These are phyloP conservation scores for Anoplophora glabripennis DNA, from an alignment of 1,140 invertebrate species.

Conservation along the genomic window DNA sequence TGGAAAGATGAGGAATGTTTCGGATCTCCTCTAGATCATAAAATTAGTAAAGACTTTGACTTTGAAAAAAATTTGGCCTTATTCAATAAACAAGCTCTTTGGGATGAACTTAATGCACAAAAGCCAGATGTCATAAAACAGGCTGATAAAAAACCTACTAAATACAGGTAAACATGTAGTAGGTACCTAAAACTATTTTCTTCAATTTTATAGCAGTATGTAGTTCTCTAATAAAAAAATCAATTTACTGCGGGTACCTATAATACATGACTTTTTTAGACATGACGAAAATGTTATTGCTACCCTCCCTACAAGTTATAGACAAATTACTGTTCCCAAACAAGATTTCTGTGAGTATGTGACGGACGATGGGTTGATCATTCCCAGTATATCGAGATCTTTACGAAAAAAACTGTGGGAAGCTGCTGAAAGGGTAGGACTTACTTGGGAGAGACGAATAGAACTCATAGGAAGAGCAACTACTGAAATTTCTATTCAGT, in stretches of 20 bases:
- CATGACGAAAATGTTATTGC: conserved; percentile 84
- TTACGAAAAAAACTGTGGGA: conserved; percentile 65
- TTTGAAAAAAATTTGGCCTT: conserved; percentile 91
- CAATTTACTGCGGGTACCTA: neutral
- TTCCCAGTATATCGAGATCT: conserved; percentile 69
- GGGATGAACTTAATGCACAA: conserved; percentile 70
- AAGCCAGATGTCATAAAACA: conserved; percentile 64
- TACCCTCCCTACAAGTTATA: conserved; percentile 60
- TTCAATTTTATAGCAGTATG: neutral
- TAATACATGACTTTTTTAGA: conserved; percentile 45
- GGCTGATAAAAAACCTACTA: conserved; percentile 37
- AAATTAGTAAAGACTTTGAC: conserved; percentile 75
- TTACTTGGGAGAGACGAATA: conserved; percentile 65
- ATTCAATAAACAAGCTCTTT: conserved; percentile 81
- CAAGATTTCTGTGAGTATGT: conserved; percentile 67
- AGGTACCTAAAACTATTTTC: neutral
- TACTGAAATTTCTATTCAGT: conserved; percentile 73
- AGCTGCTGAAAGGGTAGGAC: conserved; percentile 63
- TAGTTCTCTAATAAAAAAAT: neutral
- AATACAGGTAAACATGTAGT: conserved; percentile 40
- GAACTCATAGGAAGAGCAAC: conserved; percentile 75
- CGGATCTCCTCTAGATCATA: conserved; percentile 53
- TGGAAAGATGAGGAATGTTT: conserved; percentile 55
- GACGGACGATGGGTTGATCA: conserved; percentile 75
- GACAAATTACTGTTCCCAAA: conserved; percentile 70